Percentiles rank a stretch among this genome's conserved stretches.
Evolutionary conservation across 53 echinoderm and acorn worm genomes (phyloP).

Genomic region (Arbacia lixula): DNA sequence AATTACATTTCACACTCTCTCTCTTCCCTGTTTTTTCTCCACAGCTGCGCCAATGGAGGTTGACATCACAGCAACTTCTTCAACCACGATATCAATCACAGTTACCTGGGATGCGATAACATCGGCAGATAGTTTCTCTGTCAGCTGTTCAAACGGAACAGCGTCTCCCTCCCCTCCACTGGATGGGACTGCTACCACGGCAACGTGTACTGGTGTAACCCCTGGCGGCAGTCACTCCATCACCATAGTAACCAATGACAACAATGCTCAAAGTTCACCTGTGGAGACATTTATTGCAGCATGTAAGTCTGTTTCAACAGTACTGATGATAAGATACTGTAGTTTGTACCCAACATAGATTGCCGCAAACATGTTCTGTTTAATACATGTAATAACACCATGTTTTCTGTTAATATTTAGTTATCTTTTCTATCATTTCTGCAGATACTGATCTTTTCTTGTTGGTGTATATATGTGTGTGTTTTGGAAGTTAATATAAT

Average conservation of each 20-base stretch:
- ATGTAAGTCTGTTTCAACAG: too few relatives aligned
- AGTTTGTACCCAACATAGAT: too few relatives aligned
- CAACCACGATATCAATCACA: conserved; percentile 8
- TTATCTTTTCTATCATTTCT: too few relatives aligned
- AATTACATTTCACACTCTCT: too few relatives aligned
- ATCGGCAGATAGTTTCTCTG: neutral
- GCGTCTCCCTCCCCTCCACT: neutral
- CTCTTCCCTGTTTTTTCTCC: too few relatives aligned
- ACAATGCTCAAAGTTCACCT: conserved; percentile 8
- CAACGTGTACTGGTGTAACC: neutral
- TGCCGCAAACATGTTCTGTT: too few relatives aligned
- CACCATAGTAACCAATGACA: conserved; percentile 3
- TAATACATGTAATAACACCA: too few relatives aligned
- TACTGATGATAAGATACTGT: too few relatives aligned
- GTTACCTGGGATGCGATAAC: neutral
- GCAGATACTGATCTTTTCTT: too few relatives aligned
- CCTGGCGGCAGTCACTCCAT: conserved; percentile 19
- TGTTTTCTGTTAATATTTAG: too few relatives aligned
- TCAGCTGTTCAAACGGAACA: neutral
- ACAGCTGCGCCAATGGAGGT: neutral
- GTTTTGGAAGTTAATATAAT: too few relatives aligned
- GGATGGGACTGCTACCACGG: neutral
- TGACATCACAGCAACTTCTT: neutral
- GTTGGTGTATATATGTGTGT: too few relatives aligned
- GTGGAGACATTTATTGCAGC: neutral